Base-by-base conservation (phyloP, 2,113 vertebrate genomes). In the Psittacula cyanocephala region DNA sequence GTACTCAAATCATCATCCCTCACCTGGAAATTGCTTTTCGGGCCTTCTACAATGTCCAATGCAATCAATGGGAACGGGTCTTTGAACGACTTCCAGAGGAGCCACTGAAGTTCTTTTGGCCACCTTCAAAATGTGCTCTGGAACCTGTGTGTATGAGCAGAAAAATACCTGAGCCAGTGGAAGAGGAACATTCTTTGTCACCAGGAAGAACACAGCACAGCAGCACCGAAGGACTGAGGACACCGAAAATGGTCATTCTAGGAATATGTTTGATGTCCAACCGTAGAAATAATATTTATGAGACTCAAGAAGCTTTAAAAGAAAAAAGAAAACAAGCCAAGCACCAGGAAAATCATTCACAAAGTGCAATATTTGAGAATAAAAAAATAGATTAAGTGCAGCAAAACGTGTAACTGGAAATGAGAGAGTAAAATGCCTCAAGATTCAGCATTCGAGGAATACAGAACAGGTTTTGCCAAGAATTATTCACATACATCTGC, bases 401-500 rank as follows among this genome's bases (percentile, higher is more conserved):
- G 44, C 72, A 91, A 77, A 80, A 93, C 0, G 9, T 67, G 18
- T 53, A 76, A 76, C 47, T 91, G 69, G 83, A 80, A 92, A 91
- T 39, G 65, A 96, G 44, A 79, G 47, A 82, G 17, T 20, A 37
- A 82, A 83, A 71, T 17, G 29, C 33, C 77, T 77, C 64, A 55
- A 89, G 44, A 60, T 50, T 60, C 28, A 95, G 37, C 57, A 49
- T 71, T 86, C 79, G 63, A 96, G 76, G 76, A 93, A 86, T 77
- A 89, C 3, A 60, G 10, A 49, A 31, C 17, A 27, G 63, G 44
- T 64, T 93, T 89, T 91, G 92, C 72, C 84, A 86, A 81, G 59
- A 92, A 83, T 79, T 94, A 90, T 82, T 90, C 76, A 67, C 80
- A 76, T 71, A 71, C 67, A 90, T 79, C 85, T 89, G 88, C 78